Evolutionary conservation across 2,888 invertebrate genomes (phyloP).

Genomic region (Agonopterix subpropinquella): DNA sequence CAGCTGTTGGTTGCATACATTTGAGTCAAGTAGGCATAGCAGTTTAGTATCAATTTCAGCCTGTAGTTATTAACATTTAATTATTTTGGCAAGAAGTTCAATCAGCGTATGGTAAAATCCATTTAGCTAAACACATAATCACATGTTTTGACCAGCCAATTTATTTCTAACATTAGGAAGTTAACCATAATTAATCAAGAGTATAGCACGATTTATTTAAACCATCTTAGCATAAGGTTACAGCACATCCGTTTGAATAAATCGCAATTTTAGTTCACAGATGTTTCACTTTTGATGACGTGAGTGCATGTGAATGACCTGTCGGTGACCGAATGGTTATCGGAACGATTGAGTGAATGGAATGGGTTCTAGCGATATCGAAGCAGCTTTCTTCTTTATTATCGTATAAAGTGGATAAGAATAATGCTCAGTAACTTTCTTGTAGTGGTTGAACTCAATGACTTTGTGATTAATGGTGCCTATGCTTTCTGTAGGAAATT

Average conservation of each 20-base stretch:
- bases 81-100: too few species aligned
- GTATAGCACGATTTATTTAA: too few species aligned
- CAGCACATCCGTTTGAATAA: slow-evolving; percentile 5
- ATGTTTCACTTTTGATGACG: slow-evolving; percentile 29
- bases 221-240: not conserved
- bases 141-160: too few species aligned
- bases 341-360: slow-evolving; percentile 2
- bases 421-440: slow-evolving; percentile 5
- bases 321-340: slow-evolving; percentile 1
- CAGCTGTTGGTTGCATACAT: too few species aligned
- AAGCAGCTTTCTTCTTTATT: slow-evolving; percentile 6
- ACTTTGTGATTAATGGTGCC: not conserved
- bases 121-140: too few species aligned
- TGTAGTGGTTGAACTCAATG: slow-evolving; percentile 5
- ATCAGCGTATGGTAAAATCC: too few species aligned
- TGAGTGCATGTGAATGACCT: slow-evolving; percentile 40
- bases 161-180: too few species aligned
- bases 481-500: not conserved
- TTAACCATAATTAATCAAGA: too few species aligned
- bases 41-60: too few species aligned
- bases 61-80: too few species aligned
- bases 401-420: slow-evolving; percentile 2
- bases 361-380: not conserved
- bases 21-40: too few species aligned
- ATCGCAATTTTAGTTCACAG: slow-evolving; percentile 11